Evolutionary conservation across 2,888 invertebrate genomes (phyloP).

Genomic region (Acleris emargana): DNA sequence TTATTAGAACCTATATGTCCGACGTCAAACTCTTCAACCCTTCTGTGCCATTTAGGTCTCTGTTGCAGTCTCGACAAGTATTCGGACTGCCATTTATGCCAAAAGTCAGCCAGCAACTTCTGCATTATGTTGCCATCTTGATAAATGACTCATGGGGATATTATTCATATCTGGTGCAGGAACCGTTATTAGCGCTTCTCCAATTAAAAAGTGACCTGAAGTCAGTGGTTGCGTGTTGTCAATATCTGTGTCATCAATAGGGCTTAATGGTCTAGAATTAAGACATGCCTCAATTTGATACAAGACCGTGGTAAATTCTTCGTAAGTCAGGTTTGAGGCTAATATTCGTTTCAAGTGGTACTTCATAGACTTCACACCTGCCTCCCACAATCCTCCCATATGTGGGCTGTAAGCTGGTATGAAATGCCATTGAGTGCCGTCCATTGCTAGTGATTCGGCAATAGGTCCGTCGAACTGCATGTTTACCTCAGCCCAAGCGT

Average conservation of each 20-base stretch:
- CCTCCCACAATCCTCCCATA: conserved; percentile 41
- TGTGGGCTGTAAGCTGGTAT: conserved; percentile 36
- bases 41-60: conserved; percentile 37
- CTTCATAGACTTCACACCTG: conserved; percentile 35
- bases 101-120: conserved; percentile 35
- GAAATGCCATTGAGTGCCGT: conserved; percentile 14
- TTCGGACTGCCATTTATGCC: conserved; percentile 38
- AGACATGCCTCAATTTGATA: conserved; percentile 35
- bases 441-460: not conserved
- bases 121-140: conserved; percentile 37
- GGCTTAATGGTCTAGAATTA: conserved; percentile 11
- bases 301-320: conserved; percentile 34
- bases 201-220: conserved; percentile 27
- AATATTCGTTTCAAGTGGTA: conserved; percentile 37
- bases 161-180: conserved; percentile 5
- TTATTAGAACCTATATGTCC: conserved; percentile 42
- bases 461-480: not conserved
- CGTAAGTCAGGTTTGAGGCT: conserved; percentile 31
- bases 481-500: not conserved
- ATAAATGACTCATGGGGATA: conserved; percentile 7
- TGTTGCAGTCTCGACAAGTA: conserved; percentile 37
- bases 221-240: conserved; percentile 10
- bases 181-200: conserved; percentile 3
- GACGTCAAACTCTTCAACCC: conserved; percentile 23
- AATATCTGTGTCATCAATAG: not conserved